phyloP scores from a whole-genome alignment of 2,797 vertebrate genomes.

The Novumbra hubbsi region DNA sequence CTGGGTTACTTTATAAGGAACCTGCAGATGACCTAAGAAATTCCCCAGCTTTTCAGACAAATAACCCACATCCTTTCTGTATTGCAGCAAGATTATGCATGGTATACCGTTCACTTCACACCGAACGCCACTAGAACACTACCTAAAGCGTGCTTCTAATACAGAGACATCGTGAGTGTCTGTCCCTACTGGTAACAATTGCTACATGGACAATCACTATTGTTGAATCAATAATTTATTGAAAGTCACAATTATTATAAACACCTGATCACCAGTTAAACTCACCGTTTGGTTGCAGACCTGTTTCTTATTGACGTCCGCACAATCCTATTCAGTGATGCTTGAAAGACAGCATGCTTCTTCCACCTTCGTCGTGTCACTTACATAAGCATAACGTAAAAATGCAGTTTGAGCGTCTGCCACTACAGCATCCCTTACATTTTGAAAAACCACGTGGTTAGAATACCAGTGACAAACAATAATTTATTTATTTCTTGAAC shows the following conservation, averaged over 20 bases:
- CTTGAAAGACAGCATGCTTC: background rate
- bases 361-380: background rate
- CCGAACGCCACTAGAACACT: too few relatives aligned
- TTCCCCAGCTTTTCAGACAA: too few relatives aligned
- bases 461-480: background rate
- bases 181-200: background rate
- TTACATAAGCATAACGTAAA: background rate
- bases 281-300: constrained; percentile 13
- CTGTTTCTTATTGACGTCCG: background rate
- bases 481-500: background rate
- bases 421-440: too few relatives aligned
- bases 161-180: background rate
- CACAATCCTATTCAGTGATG: background rate
- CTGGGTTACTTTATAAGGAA: too few relatives aligned
- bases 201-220: background rate
- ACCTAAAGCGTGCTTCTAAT: background rate
- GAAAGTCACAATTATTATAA: background rate
- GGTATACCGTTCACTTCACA: too few relatives aligned
- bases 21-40: too few relatives aligned
- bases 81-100: too few relatives aligned
- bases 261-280: background rate
- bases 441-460: constrained; percentile 13
- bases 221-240: background rate
- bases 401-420: background rate
- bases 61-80: too few relatives aligned